Evolutionary conservation across 2,113 vertebrate genomes (phyloP).

Genomic region (Hemiprocne comata): DNA sequence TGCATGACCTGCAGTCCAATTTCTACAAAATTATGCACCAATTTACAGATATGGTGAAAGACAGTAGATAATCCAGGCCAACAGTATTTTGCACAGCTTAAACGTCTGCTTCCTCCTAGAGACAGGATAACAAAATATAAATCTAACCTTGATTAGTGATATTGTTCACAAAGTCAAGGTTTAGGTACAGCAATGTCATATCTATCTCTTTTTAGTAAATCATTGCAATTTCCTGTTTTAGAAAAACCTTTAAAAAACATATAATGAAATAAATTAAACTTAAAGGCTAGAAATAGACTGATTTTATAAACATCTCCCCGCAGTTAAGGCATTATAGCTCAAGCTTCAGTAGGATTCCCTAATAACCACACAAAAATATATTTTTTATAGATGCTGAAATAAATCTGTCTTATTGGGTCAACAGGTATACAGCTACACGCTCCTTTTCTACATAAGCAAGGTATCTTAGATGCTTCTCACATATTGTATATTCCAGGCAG

Average conservation of each 20-base stretch:
- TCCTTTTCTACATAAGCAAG: not conserved
- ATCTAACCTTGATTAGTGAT: not conserved
- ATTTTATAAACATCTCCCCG: not conserved
- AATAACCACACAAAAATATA: not conserved
- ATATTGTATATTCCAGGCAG: not conserved
- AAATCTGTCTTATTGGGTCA: not conserved
- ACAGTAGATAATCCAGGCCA: not conserved
- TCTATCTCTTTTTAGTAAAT: not conserved
- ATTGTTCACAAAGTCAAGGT: not conserved
- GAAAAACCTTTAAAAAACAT: not conserved
- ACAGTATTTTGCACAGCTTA: not conserved
- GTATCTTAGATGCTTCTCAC: not conserved
- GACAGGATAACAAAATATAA: not conserved
- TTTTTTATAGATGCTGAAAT: not conserved
- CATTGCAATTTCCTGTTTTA: not conserved
- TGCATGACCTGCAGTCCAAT: not conserved
- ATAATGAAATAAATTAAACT: not conserved
- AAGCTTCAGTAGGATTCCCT: not conserved
- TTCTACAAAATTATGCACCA: not conserved
- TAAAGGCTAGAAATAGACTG: not conserved
- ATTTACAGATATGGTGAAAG: not conserved
- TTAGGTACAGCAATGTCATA: not conserved
- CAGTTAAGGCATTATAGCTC: not conserved
- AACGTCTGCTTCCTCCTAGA: not conserved
- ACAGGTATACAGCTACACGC: not conserved